Conservation (phyloP, 2,797 vertebrate genomes). For the Chloroceryle inda region DNA sequence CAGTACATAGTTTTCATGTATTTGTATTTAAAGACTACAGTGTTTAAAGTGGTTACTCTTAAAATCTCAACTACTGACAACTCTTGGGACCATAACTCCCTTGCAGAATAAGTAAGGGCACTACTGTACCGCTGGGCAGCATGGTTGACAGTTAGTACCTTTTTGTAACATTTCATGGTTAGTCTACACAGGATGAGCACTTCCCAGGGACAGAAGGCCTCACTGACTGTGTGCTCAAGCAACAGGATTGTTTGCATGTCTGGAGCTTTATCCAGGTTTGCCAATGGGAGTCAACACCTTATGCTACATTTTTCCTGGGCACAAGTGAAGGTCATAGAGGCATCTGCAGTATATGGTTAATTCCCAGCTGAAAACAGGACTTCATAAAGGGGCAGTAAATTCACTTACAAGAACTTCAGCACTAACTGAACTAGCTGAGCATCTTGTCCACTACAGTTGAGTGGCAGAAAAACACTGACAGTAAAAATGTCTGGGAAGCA, state of each 20-base stretch:
- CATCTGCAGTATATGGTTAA: background rate
- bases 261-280: background rate
- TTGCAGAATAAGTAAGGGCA: background rate
- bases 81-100: background rate
- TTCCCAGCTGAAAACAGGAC: background rate
- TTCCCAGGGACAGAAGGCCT: background rate
- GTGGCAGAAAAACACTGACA: background rate
- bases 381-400: background rate
- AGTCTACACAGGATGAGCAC: too few species aligned
- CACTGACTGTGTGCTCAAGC: background rate
- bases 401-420: background rate
- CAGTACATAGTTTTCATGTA: background rate
- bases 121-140: background rate
- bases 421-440: background rate
- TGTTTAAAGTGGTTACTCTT: background rate
- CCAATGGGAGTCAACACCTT: background rate
- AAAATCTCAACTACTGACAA: background rate
- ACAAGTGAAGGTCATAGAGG: background rate
- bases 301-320: fast-evolving
- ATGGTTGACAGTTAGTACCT: background rate
- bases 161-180: background rate
- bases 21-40: background rate
- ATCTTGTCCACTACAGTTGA: background rate
- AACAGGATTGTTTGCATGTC: background rate
- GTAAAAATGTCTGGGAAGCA: background rate